Percentiles rank a stretch among this genome's conserved stretches.
phyloP scores from a whole-genome alignment of 2,888 invertebrate species.

The Spatulosminthurus flaviceps region DNA sequence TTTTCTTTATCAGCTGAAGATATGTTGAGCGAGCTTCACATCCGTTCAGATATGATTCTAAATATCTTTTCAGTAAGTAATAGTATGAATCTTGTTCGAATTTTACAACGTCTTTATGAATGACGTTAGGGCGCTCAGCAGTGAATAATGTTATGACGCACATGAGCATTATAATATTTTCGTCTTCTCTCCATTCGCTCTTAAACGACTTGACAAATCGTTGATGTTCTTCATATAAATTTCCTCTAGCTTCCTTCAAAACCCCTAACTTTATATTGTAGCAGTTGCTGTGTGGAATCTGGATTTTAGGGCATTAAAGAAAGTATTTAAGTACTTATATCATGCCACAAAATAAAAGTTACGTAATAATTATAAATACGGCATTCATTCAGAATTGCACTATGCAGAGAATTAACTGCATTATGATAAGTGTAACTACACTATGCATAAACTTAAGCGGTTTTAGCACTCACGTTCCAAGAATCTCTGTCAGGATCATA shows the following conservation, averaged over 20 bases:
- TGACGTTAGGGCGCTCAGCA: conserved; percentile 80
- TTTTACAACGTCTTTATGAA: conserved; percentile 85
- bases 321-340: neutral
- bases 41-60: conserved; percentile 75
- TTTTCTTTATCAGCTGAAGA: conserved; percentile 87
- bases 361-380: too few relatives aligned
- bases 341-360: neutral
- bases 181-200: conserved; percentile 84
- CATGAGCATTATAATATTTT: conserved; percentile 88
- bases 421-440: too few relatives aligned
- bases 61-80: conserved; percentile 82
- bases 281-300: conserved; percentile 82
- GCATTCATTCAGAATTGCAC: too few relatives aligned
- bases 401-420: too few relatives aligned
- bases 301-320: conserved; percentile 23
- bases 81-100: conserved; percentile 81
- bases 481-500: conserved; percentile 88
- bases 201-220: conserved; percentile 86
- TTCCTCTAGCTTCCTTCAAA: conserved; percentile 87
- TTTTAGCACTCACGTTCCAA: conserved; percentile 79
- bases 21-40: conserved; percentile 89
- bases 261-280: conserved; percentile 85
- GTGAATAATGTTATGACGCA: conserved; percentile 91
- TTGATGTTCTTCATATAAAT: conserved; percentile 88
- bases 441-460: too few relatives aligned